These are phyloP conservation scores for Orthosia gracilis DNA, from an alignment of 2,888 invertebrate species.

Conservation along the genomic window DNA sequence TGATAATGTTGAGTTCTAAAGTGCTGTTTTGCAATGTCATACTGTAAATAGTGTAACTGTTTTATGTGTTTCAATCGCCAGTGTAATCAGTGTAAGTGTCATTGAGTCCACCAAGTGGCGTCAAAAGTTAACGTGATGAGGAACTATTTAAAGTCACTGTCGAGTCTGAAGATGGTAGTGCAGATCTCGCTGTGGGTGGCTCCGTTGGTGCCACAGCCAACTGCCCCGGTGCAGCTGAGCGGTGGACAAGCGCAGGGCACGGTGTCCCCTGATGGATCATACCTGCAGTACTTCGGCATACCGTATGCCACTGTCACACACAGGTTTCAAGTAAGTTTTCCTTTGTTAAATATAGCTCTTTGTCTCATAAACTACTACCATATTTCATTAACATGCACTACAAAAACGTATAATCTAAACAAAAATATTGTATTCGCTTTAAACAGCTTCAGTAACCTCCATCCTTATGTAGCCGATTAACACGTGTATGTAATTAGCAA, in stretches of 20 bases:
- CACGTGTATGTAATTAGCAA: background rate
- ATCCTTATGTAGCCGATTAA: background rate
- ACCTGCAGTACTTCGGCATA: slow-evolving; percentile 77
- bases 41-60: background rate
- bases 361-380: background rate
- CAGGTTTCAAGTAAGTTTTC: slow-evolving; percentile 80
- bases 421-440: background rate
- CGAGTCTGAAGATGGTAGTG: slow-evolving; percentile 76
- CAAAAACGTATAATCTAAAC: background rate
- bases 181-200: slow-evolving; percentile 82
- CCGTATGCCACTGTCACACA: slow-evolving; percentile 79
- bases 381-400: background rate
- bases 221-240: slow-evolving; percentile 71
- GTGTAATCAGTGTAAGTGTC: background rate
- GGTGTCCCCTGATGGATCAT: slow-evolving; percentile 77
- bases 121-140: slow-evolving; percentile 23
- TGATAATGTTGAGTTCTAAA: background rate
- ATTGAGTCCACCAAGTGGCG: background rate
- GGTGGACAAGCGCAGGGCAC: slow-evolving; percentile 77
- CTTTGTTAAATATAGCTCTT: background rate
- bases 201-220: slow-evolving; percentile 79
- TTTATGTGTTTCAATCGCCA: background rate
- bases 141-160: slow-evolving; percentile 55
- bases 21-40: background rate
- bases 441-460: background rate